These are phyloP conservation scores for Acleris holmiana DNA, from an alignment of 2,888 invertebrate species.

Conservation along the genomic window DNA sequence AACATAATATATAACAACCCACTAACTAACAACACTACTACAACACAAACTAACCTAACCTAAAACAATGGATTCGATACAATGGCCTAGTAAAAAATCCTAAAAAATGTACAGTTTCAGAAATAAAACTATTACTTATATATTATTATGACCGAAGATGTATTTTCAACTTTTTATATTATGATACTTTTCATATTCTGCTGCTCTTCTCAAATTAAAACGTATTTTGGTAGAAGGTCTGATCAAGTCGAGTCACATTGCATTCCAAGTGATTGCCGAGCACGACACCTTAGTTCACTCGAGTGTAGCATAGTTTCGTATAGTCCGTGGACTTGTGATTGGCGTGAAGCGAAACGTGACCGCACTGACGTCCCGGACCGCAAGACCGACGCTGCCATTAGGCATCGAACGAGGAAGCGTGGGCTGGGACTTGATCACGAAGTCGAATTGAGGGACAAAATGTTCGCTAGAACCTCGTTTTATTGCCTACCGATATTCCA, in stretches of 20 bases:
- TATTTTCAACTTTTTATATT: too few relatives aligned
- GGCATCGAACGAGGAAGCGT: slow-evolving; percentile 22
- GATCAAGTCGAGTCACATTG: slow-evolving; percentile 12
- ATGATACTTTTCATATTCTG: background rate
- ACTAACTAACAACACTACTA: too few relatives aligned
- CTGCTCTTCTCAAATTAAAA: too few relatives aligned
- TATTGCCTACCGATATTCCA: background rate
- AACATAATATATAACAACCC: too few relatives aligned
- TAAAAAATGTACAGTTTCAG: too few relatives aligned
- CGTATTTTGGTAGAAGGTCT: too few relatives aligned
- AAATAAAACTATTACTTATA: too few relatives aligned
- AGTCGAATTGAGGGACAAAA: slow-evolving; percentile 10
- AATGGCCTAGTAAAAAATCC: too few relatives aligned
- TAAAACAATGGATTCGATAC: too few relatives aligned
- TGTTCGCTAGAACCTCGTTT: background rate
- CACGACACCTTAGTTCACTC: slow-evolving; percentile 39
- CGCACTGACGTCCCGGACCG: slow-evolving; percentile 28
- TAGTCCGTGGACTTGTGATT: slow-evolving; percentile 38
- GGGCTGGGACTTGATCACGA: slow-evolving; percentile 22
- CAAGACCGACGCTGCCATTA: slow-evolving; percentile 31
- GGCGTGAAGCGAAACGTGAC: slow-evolving; percentile 42
- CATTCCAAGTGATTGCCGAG: slow-evolving; percentile 24
- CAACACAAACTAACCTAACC: too few relatives aligned
- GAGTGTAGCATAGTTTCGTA: slow-evolving; percentile 42
- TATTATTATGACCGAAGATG: too few relatives aligned